Evolutionary conservation across 2,888 invertebrate genomes (phyloP), one percentile per base, ranked within the genome.

Genomic region (Drosophila neotestacea): DNA sequence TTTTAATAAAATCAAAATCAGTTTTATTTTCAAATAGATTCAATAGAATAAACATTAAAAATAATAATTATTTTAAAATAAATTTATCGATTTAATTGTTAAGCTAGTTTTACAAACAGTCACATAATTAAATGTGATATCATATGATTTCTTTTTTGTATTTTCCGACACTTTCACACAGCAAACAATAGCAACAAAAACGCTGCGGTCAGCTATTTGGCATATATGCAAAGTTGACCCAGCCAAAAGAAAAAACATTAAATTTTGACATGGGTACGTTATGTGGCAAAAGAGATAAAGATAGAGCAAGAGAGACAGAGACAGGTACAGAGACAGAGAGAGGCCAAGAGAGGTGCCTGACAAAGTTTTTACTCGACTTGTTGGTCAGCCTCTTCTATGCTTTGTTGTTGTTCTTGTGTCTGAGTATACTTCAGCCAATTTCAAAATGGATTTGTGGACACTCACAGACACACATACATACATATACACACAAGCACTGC

Each of bases 231-330:
- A 70, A 74, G 65, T 77, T 81, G 64, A 70, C 59, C 71, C 62
- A 38, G 48, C 71, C 66, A 61, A 73, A 47, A 51, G 51, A 69
- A 77, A 76, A 42, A 51, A 52, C 83, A 84, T 87, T 81, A 79
- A 67, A 81, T 74, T 85, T 81, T 85, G 85, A 85, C 79, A 81
- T 85, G 89, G 85, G 85, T 85, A 73, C 67, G 70, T 73, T 62
- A 81, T 83, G 60, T 41, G 67, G 27, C 30, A 27, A 32, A 42
- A 27, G 48, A 41, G 10, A 60, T 16, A 56, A 22, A 38, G 27
- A 47, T 34, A 47, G 38, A 36, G 13, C 30, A 10, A 30, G 5
- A 4, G 13, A 27, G 38, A 41, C 36, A 13, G 44, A 32, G 22
- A 5, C 1, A 30, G 36, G 38, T n/a, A 38, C 11, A 5, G 30